Base-by-base conservation (phyloP, 2,797 vertebrate species). In the Acridotheres tristis region DNA sequence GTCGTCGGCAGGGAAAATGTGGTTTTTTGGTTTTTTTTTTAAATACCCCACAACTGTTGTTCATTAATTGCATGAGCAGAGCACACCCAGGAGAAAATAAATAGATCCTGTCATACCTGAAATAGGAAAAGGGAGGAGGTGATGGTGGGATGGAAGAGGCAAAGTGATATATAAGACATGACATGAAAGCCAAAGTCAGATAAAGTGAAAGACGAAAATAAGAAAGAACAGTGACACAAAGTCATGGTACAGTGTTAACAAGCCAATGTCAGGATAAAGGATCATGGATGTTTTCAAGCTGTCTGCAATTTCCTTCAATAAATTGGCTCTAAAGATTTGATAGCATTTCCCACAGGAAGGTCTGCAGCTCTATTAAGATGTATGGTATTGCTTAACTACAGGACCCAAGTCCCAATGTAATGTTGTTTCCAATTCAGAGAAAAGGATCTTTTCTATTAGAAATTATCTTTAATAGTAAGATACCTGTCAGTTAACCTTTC, bases 251-350 rank as follows among this genome's bases (percentile, higher is more conserved):
- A 38, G 2, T 22, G 62, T 79, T 93, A 95, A 94, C 36, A 63
- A 91, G 88, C 25, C 83, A 84, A 3, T 90, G 88, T 94, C 95
- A 81, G 26, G 89, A 83, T 84, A 85, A 66, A 96, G 58, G 66
- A 84, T 89, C 94, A 85, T 59, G 74, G 83, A 79, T 90, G 71
- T 94, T 91, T 95, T 95, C 91, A 94, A 93, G 59, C 85, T 90
- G 74, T 73, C 93, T 90, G 48, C 80, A 86, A 82, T 93, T 95
- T 76, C 42, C 51, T 88, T 90, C 77, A 67, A 47, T 88, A 95
- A 95, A 96, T 27, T 69, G 18, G 19, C 77, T 88, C 84, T 90
- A 81, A 82, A 91, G 32, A 51, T 91, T 90, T 95, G 55, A 91
- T 82, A 82, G 26, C 34, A 62, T 91, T 91, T 91, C 51, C 63